These are phyloP conservation scores for Venustaconcha ellipsiformis DNA, from an alignment of 1,140 invertebrate genomes.

Conservation along the genomic window DNA sequence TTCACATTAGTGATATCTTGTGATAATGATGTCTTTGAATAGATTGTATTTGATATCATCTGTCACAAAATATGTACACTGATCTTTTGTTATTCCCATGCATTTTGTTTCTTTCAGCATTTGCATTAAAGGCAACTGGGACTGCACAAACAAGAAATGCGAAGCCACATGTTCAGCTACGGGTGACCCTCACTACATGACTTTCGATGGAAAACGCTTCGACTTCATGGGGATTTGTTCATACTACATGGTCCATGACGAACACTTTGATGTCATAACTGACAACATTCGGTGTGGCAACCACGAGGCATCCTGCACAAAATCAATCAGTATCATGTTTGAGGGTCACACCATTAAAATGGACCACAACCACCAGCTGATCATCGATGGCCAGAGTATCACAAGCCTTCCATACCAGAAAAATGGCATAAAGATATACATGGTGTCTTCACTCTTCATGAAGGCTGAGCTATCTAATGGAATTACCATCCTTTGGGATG, in stretches of 20 bases:
- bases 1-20: too few relatives aligned
- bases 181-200: constrained; percentile 90
- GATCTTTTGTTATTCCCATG: too few relatives aligned
- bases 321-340: constrained; percentile 76
- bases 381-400: constrained; percentile 77
- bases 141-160: constrained; percentile 76
- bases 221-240: constrained; percentile 91
- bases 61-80: too few relatives aligned
- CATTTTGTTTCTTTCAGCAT: constrained; percentile 68
- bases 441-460: constrained; percentile 76
- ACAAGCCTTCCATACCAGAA: constrained; percentile 75
- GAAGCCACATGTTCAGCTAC: constrained; percentile 75
- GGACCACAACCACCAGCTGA: constrained; percentile 39
- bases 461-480: constrained; percentile 81
- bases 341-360: constrained; percentile 36
- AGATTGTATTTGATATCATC: too few relatives aligned
- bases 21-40: too few relatives aligned
- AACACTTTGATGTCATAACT: constrained; percentile 79
- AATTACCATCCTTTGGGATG: constrained; percentile 80
- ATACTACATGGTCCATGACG: constrained; percentile 81
- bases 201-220: constrained; percentile 86
- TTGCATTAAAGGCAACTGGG: constrained; percentile 81
- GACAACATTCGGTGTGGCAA: constrained; percentile 83
- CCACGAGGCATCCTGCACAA: constrained; percentile 84
- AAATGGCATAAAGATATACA: constrained; percentile 74